These are phyloP conservation scores for Acrobasis repandana DNA, from an alignment of 2,888 invertebrate species.

Conservation along the genomic window DNA sequence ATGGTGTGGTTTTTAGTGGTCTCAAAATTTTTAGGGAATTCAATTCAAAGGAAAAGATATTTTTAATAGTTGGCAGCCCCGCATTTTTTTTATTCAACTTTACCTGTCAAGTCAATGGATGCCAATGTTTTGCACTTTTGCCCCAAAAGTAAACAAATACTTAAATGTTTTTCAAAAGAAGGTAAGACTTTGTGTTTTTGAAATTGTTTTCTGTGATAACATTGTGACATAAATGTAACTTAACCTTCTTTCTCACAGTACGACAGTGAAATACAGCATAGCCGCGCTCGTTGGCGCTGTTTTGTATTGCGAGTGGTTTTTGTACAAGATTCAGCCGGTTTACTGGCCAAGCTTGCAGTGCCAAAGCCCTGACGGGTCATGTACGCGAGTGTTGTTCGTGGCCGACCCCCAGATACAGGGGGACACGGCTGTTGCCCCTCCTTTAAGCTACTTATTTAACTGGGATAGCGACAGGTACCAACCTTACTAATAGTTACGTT, in stretches of 20 bases:
- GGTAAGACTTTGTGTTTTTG: constrained; percentile 37
- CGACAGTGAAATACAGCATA: constrained; percentile 58
- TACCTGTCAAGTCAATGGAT: not conserved
- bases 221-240: constrained; percentile 1
- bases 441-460: constrained; percentile 87
- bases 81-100: no score
- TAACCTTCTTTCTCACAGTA: constrained; percentile 43
- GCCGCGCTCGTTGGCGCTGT: constrained; percentile 49
- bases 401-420: constrained; percentile 98
- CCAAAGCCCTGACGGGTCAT: constrained; percentile 64
- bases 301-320: constrained; percentile 83
- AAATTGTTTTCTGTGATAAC: not conserved
- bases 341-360: constrained; percentile 77
- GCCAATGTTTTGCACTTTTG: not conserved
- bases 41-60: no score
- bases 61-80: no score
- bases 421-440: constrained; percentile 86
- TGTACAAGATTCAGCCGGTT: constrained; percentile 66
- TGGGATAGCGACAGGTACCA: constrained; percentile 94
- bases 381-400: constrained; percentile 87
- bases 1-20: no score
- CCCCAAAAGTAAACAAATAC: constrained; percentile 1
- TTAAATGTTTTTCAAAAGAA: constrained; percentile 56
- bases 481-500: not conserved
- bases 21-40: no score